Conservation (phyloP, 2,113 vertebrate genomes). For the Eidolon helvum region DNA sequence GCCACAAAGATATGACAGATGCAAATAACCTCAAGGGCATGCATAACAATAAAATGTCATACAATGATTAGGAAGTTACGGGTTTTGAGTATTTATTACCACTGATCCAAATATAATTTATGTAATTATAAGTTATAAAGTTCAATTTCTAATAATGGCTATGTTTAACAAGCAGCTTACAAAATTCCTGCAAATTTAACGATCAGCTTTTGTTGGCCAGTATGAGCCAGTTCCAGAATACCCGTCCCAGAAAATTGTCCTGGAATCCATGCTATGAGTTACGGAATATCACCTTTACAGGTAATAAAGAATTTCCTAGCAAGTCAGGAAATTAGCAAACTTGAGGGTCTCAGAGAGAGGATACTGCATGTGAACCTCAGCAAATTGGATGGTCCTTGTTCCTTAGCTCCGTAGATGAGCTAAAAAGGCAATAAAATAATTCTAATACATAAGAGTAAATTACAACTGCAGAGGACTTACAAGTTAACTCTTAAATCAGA, state of each 20-base stretch:
- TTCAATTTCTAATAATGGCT: neutral
- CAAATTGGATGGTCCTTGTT: neutral
- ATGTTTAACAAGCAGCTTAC: constrained; percentile 9
- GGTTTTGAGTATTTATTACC: neutral
- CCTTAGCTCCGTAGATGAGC: neutral
- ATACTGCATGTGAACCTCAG: neutral
- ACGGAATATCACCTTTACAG: neutral
- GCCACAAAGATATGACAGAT: neutral
- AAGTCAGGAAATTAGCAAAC: neutral
- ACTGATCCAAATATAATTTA: neutral
- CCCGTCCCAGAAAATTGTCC: neutral
- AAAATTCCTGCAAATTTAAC: constrained; percentile 9
- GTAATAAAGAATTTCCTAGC: neutral
- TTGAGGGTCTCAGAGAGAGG: neutral
- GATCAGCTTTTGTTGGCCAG: neutral
- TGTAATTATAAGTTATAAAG: constrained; percentile 6
- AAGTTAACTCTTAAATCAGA: neutral
- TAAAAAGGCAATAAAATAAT: neutral
- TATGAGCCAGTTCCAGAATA: neutral
- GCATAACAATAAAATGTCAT: neutral
- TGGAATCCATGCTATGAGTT: neutral
- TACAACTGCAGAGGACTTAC: neutral
- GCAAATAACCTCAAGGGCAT: neutral
- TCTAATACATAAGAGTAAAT: neutral
- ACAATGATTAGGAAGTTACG: neutral